Conservation (phyloP, 2,888 invertebrate species). For the Ceramica pisi region DNA sequence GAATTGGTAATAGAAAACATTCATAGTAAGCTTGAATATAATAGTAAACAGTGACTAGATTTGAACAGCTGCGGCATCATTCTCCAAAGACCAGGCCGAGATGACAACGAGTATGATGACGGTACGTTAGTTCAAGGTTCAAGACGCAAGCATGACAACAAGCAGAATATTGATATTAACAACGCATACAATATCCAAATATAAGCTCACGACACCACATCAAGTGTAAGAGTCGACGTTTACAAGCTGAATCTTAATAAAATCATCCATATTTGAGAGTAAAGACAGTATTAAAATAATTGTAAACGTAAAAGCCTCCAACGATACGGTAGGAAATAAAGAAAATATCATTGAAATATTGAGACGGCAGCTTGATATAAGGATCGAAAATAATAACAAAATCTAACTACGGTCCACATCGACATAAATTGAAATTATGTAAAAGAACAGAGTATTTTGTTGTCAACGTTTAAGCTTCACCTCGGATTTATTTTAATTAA, state of each 20-base stretch:
- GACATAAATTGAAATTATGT: conserved; percentile 64
- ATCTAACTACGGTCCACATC: conserved; percentile 74
- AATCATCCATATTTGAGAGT: conserved; percentile 53
- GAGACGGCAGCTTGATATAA: conserved; percentile 68
- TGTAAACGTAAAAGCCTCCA: conserved; percentile 67
- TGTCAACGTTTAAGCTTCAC: conserved; percentile 71
- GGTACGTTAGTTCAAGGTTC: conserved; percentile 49
- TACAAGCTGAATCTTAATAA: conserved; percentile 57
- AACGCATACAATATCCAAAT: conserved; percentile 57
- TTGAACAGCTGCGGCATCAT: conserved; percentile 47
- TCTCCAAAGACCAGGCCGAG: conserved; percentile 44
- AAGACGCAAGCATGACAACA: conserved; percentile 64
- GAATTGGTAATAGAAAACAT: conserved; percentile 65
- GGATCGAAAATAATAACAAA: conserved; percentile 61
- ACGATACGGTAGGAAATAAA: conserved; percentile 42
- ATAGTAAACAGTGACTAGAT: conserved; percentile 59
- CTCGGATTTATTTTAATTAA: conserved; percentile 69
- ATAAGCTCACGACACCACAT: conserved; percentile 62
- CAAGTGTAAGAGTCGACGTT: conserved; percentile 48
- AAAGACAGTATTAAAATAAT: conserved; percentile 59
- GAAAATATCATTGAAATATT: conserved; percentile 57
- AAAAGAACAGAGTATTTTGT: conserved; percentile 57
- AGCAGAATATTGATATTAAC: conserved; percentile 62
- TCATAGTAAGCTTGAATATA: conserved; percentile 58
- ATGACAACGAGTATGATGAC: conserved; percentile 47